Evolutionary conservation across 1,140 invertebrate species (phyloP).

Genomic region (Drosophila ercepeae): DNA sequence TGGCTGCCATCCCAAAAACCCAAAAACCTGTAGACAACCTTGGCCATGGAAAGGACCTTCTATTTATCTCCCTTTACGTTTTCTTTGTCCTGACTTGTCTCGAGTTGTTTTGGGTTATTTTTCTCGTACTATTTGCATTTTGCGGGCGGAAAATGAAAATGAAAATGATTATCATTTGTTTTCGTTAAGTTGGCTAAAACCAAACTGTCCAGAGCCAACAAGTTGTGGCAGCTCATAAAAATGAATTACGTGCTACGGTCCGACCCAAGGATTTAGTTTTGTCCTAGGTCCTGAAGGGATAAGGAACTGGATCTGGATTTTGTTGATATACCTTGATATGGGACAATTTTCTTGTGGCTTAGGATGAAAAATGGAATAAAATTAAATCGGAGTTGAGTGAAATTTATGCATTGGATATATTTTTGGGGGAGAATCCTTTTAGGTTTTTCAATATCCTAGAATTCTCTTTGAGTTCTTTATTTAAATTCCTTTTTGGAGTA

Average conservation of each 20-base stretch:
- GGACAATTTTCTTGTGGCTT: constrained; percentile 14
- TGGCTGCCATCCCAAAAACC: constrained; percentile 33
- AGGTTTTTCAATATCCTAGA: neutral
- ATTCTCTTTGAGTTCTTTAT: neutral
- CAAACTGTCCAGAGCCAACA: constrained; percentile 53
- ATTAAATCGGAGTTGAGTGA: constrained; percentile 27
- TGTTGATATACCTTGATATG: neutral
- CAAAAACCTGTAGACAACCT: constrained; percentile 45
- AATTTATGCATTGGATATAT: constrained; percentile 30
- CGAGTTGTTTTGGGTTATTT: constrained; percentile 15
- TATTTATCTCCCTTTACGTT: constrained; percentile 24
- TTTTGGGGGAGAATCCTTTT: constrained; percentile 9
- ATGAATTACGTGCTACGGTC: constrained; percentile 63
- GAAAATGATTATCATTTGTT: constrained; percentile 76
- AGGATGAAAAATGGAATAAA: constrained; percentile 7
- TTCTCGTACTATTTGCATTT: constrained; percentile 46
- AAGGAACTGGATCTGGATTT: constrained; percentile 1
- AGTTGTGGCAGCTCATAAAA: constrained; percentile 77
- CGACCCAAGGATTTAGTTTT: constrained; percentile 21
- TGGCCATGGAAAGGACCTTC: constrained; percentile 45
- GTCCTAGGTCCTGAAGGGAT: constrained; percentile 1
- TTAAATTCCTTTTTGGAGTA: neutral
- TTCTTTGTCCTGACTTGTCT: constrained; percentile 29
- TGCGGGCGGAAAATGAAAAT: constrained; percentile 29
- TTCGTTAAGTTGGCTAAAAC: constrained; percentile 56